Percentiles rank a stretch among this genome's conserved stretches.
Conservation (phyloP, 2,113 vertebrate species). For the Merops nubicus region DNA sequence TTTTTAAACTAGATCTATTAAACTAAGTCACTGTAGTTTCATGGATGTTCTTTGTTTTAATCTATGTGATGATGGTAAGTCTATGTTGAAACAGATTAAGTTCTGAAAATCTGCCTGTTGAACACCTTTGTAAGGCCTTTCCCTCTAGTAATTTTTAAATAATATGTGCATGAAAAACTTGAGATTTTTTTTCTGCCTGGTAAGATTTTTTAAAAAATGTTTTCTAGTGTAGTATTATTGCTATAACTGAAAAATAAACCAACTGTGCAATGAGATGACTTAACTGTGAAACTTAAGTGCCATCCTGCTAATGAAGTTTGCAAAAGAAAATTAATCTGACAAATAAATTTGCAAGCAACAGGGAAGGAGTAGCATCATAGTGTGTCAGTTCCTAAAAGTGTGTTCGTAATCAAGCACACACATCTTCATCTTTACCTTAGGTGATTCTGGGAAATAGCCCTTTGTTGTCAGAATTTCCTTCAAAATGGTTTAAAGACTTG, state of each 20-base stretch:
- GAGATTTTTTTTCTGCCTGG: background rate
- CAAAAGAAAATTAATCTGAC: background rate
- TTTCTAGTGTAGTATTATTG: background rate
- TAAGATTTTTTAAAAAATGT: background rate
- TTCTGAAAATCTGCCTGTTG: background rate
- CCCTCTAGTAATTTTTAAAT: background rate
- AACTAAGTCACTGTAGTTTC: background rate
- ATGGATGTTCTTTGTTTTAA: background rate
- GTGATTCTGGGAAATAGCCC: background rate
- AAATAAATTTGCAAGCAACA: background rate
- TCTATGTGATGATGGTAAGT: background rate
- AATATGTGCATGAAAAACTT: background rate
- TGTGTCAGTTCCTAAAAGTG: background rate
- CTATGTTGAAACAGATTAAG: background rate
- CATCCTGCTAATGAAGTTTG: background rate
- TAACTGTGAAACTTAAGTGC: background rate
- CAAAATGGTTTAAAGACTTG: background rate
- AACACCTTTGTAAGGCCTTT: background rate
- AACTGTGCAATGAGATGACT: background rate
- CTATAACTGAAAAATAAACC: background rate
- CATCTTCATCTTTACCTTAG: background rate
- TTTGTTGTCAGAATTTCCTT: background rate
- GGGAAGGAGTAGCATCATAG: background rate
- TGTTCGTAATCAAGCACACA: background rate
- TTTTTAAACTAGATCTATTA: background rate